Evolutionary conservation across 2,797 vertebrate genomes (phyloP), one percentile per base, ranked within the genome.

Genomic region (Acestrorhynchus altus): DNA sequence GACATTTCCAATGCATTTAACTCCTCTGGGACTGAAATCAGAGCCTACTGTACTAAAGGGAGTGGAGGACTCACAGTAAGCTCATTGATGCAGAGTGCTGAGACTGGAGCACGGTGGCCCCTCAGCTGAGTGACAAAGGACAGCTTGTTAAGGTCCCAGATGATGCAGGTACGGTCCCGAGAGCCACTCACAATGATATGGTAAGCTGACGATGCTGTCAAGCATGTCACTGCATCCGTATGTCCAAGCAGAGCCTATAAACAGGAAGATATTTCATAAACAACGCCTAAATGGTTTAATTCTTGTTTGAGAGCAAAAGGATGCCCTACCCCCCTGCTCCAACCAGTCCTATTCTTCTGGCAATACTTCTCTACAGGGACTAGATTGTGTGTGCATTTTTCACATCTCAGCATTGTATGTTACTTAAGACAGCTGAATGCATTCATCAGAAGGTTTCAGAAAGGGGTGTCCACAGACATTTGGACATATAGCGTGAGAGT

Each of bases 81-180:
- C 28, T 99, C 98, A 0, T 99, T 99, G 90, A 99, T 99, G 47
- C 98, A 98, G 73, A 99, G 95, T 0, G 98, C 96, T 0, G 98
- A 98, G 56, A 99, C 95, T 0, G 98, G 96, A 2, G 97, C 96
- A 20, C 96, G 93, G 88, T 99, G 98, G 4, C 98, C 98, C 3
- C 98, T 89, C 66, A 99, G 94, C 88, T 99, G 98, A 0, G 98
- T 99, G 64, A 99, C 92, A 69, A 99, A 99, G 0, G 96, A 96
- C 0, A 99, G 94, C 83, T 96, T 98, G 83, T 99, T 99, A 84
- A 99, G 92, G 83, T 99, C 98, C 98, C 98, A 99, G 84, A 99
- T 95, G 93, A 99, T 99, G 91, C 98, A 99, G 81, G 98, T 99
- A 51, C 96, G 95, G 83, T 99, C 98, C 12, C 97, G 92, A 0